These are phyloP conservation scores for Sinonovacula constricta DNA, from an alignment of 1,140 invertebrate species.

Conservation along the genomic window DNA sequence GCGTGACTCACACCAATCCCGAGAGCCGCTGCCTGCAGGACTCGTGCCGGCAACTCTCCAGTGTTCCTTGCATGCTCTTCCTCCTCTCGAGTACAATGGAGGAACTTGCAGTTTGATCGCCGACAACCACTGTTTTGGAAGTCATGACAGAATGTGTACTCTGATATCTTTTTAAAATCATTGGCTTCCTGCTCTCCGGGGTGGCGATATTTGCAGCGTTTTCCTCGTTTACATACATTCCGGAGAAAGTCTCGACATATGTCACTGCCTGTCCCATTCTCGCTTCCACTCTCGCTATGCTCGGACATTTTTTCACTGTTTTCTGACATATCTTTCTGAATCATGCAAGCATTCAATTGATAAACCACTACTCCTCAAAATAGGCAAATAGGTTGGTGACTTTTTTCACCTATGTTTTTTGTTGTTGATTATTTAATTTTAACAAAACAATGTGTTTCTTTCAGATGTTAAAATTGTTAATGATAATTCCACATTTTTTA, in stretches of 20 bases:
- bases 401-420: too few relatives aligned
- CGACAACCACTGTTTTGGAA: slow-evolving; percentile 85
- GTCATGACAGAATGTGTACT: slow-evolving; percentile 89
- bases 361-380: too few relatives aligned
- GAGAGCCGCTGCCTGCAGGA: slow-evolving; percentile 71
- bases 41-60: slow-evolving; percentile 70
- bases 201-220: slow-evolving; percentile 84
- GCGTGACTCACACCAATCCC: slow-evolving; percentile 62
- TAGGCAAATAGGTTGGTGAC: too few relatives aligned
- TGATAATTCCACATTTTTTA: too few relatives aligned
- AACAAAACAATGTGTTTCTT: too few relatives aligned
- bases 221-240: slow-evolving; percentile 87
- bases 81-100: slow-evolving; percentile 88
- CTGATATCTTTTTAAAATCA: slow-evolving; percentile 75
- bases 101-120: slow-evolving; percentile 84
- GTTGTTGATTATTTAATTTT: too few relatives aligned
- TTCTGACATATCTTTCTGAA: slow-evolving; percentile 35
- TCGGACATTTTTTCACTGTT: slow-evolving; percentile 71
- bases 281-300: slow-evolving; percentile 74
- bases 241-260: slow-evolving; percentile 82
- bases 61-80: slow-evolving; percentile 85
- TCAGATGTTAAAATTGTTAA: too few relatives aligned
- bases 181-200: slow-evolving; percentile 65
- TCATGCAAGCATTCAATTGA: not conserved
- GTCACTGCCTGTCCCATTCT: slow-evolving; percentile 73